Conservation (phyloP, 2,113 vertebrate species). For the Nansenia antarctica region DNA sequence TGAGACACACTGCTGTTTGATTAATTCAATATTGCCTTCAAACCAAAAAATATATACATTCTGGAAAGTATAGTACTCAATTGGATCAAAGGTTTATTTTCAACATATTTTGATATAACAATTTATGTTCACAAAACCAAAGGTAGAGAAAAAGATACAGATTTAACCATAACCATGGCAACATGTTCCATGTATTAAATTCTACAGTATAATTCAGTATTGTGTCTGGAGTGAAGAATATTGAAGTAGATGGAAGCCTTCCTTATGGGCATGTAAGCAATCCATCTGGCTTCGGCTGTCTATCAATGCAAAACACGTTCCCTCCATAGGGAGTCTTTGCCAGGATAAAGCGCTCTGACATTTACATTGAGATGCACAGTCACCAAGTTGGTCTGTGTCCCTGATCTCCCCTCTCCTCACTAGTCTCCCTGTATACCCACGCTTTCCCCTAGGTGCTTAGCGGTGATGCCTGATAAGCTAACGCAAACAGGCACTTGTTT, state of each 20-base stretch:
- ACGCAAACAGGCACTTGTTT: constrained; percentile 62
- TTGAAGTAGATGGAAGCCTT: neutral
- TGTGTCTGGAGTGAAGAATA: neutral
- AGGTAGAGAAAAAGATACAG: too few species aligned
- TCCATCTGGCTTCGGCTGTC: neutral
- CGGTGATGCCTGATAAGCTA: constrained; percentile 47
- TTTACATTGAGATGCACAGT: constrained; percentile 45
- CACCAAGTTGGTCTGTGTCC: constrained; percentile 22
- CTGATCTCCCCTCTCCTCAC: constrained; percentile 14
- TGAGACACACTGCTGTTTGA: too few species aligned
- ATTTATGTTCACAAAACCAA: too few species aligned
- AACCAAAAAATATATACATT: too few species aligned
- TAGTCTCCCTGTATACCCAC: neutral
- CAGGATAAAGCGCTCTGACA: constrained; percentile 39
- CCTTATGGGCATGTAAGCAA: neutral
- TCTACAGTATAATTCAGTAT: too few species aligned
- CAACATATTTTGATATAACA: too few species aligned
- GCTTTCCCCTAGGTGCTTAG: constrained; percentile 34
- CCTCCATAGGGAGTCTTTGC: constrained; percentile 29
- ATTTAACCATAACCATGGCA: too few species aligned
- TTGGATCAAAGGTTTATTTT: too few species aligned
- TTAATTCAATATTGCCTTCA: too few species aligned
- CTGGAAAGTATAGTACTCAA: too few species aligned
- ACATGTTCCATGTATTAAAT: too few species aligned
- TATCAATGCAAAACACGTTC: constrained; percentile 18